These are phyloP conservation scores for Macaca nemestrina DNA, from an alignment of 2,113 vertebrate genomes.

Conservation along the genomic window DNA sequence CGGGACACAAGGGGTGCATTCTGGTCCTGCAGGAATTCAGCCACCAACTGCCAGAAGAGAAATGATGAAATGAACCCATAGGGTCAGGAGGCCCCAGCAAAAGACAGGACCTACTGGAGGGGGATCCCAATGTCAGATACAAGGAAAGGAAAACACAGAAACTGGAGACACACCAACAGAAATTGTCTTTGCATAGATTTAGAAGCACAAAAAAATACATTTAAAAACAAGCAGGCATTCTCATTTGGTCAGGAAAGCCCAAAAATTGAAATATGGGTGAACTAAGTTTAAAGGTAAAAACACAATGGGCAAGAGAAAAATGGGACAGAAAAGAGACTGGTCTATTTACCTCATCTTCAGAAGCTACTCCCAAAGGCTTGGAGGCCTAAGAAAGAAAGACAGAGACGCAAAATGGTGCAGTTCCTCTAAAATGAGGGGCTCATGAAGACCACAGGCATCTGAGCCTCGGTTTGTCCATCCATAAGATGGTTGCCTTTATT, in stretches of 20 bases:
- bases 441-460: background rate
- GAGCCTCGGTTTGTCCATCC: background rate
- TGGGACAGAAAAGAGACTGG: background rate
- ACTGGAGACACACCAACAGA: background rate
- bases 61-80: background rate
- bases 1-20: constrained; percentile 87
- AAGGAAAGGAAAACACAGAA: constrained; percentile 11
- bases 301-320: background rate
- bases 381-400: constrained; percentile 86
- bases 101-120: background rate
- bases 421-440: too few relatives aligned
- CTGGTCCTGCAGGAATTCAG: constrained; percentile 94
- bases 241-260: background rate
- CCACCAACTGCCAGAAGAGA: constrained; percentile 90
- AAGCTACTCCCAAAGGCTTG: constrained; percentile 92
- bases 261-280: background rate
- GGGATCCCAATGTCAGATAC: background rate
- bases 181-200: background rate
- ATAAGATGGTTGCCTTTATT: background rate
- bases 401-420: background rate
- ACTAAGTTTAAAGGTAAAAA: constrained; percentile 10
- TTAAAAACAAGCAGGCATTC: background rate
- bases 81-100: background rate
- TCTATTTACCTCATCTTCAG: constrained; percentile 93
- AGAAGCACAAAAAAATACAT: background rate